phyloP scores from a whole-genome alignment of 2,113 vertebrate species.

The Chlorodrepanis virens region DNA sequence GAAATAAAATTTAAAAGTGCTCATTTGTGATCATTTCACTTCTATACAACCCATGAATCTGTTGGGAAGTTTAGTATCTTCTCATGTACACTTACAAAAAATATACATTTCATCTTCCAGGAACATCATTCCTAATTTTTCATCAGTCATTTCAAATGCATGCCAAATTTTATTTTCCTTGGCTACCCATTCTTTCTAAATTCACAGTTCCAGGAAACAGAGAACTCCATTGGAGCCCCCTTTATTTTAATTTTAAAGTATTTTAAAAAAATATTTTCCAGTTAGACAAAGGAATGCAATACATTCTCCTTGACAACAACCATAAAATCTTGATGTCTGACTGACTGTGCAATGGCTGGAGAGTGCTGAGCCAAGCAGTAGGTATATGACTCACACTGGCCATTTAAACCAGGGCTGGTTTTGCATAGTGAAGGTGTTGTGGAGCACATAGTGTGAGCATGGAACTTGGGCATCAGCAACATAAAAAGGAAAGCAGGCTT shows the following conservation, averaged over 20 bases:
- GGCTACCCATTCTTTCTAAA: background rate
- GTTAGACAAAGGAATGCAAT: background rate
- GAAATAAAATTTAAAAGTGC: background rate
- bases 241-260: background rate
- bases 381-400: background rate
- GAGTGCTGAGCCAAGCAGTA: background rate
- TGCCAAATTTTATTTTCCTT: background rate
- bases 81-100: background rate
- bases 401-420: background rate
- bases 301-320: background rate
- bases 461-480: background rate
- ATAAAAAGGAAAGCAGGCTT: background rate
- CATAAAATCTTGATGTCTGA: background rate
- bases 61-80: background rate
- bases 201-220: background rate
- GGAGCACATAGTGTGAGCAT: background rate
- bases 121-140: background rate
- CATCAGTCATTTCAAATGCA: background rate
- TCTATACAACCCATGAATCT: background rate
- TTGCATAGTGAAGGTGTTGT: accelerated
- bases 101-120: background rate
- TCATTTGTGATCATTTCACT: background rate
- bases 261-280: background rate
- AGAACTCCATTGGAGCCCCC: background rate
- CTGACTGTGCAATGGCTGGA: background rate